Conservation (phyloP, 2,888 invertebrate species). For the Drosophila neonasuta region DNA sequence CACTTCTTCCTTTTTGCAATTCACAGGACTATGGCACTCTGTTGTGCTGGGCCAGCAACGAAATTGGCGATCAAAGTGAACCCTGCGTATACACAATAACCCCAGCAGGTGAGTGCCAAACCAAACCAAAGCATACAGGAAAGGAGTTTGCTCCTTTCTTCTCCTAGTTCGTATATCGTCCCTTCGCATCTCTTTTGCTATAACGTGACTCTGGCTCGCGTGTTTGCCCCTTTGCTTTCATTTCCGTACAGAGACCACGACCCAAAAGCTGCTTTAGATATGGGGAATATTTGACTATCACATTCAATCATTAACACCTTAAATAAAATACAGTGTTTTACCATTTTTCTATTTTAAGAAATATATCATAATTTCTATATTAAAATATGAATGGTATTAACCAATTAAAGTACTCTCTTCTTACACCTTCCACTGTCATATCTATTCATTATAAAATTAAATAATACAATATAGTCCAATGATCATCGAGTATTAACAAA, state of each 20-base stretch:
- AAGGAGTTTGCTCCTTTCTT: not conserved
- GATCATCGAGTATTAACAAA: too few species aligned
- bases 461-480: too few species aligned
- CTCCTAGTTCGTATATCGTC: too few species aligned
- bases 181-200: not conserved
- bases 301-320: too few species aligned
- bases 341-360: too few species aligned
- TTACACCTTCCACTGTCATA: too few species aligned
- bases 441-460: too few species aligned
- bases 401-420: too few species aligned
- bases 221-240: conserved; percentile 50
- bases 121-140: conserved; percentile 12
- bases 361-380: too few species aligned
- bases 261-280: not conserved
- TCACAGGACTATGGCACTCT: conserved; percentile 87
- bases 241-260: conserved; percentile 26
- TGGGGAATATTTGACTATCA: not conserved
- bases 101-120: conserved; percentile 85
- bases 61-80: conserved; percentile 87
- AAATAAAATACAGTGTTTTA: too few species aligned
- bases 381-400: too few species aligned
- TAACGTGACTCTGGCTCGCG: conserved; percentile 7
- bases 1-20: conserved; percentile 27
- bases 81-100: conserved; percentile 89
- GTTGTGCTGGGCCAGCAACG: conserved; percentile 89